Evolutionary conservation across 2,113 vertebrate genomes (phyloP).

Genomic region (Azemiops feae): DNA sequence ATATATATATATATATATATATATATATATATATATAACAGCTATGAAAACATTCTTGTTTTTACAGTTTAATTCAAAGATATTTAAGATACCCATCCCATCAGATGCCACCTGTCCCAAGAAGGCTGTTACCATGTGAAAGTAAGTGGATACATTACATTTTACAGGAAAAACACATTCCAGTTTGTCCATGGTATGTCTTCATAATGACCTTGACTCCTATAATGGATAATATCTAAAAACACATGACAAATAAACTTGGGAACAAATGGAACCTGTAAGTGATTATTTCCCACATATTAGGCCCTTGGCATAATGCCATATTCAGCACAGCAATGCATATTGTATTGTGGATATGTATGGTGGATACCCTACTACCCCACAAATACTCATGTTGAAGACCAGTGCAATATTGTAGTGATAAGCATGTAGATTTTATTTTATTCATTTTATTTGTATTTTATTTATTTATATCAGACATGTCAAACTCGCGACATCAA

Average conservation of each 20-base stretch:
- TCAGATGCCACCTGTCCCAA: background rate
- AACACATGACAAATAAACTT: background rate
- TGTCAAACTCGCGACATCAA: no score
- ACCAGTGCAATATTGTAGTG: background rate
- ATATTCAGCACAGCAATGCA: background rate
- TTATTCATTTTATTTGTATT: background rate
- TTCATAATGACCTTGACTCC: background rate
- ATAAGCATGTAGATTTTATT: background rate
- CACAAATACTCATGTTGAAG: background rate
- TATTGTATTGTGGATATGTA: background rate
- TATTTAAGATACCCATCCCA: background rate
- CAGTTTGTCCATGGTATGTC: background rate
- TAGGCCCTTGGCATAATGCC: background rate
- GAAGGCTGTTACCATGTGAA: background rate
- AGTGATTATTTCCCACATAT: background rate
- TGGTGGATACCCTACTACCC: background rate
- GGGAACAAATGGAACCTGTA: background rate
- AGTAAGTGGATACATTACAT: background rate
- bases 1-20: no score
- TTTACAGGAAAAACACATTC: background rate
- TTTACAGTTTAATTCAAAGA: background rate
- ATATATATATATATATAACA: background rate
- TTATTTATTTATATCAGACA: background rate
- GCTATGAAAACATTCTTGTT: slow-evolving; percentile 23
- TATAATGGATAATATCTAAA: background rate